These are phyloP conservation scores for Volucella inflata DNA, from an alignment of 2,888 invertebrate species.

Conservation along the genomic window DNA sequence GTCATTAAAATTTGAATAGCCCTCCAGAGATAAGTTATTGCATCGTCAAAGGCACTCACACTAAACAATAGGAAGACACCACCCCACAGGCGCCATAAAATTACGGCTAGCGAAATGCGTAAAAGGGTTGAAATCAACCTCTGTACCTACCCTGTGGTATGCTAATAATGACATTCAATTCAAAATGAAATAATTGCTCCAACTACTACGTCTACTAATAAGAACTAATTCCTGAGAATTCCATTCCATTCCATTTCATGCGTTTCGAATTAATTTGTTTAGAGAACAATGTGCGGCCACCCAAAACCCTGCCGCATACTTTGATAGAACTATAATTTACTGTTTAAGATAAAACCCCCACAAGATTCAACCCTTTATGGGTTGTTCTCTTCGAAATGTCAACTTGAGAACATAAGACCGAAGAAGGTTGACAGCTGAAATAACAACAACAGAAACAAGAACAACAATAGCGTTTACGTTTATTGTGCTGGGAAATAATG, in stretches of 20 bases:
- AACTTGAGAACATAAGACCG: slow-evolving; percentile 2
- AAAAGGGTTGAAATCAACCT: not conserved
- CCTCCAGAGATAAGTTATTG: slow-evolving; percentile 20
- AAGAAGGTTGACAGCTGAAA: slow-evolving; percentile 36
- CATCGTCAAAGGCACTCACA: slow-evolving; percentile 3
- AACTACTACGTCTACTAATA: slow-evolving; percentile 36
- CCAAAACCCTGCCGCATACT: not conserved
- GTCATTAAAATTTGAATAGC: slow-evolving; percentile 37
- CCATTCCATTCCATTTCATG: slow-evolving; percentile 26
- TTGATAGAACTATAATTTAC: slow-evolving; percentile 4
- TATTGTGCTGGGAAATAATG: slow-evolving; percentile 57
- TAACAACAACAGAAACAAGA: too few species aligned
- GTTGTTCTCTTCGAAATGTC: slow-evolving; percentile 1
- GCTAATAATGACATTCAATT: slow-evolving; percentile 51
- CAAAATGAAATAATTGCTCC: slow-evolving; percentile 54
- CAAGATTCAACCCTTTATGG: not conserved
- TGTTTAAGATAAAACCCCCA: not conserved
- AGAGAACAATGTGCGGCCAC: not conserved
- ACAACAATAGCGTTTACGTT: slow-evolving; percentile 63
- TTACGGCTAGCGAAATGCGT: slow-evolving; percentile 6
- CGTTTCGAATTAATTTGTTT: slow-evolving; percentile 48
- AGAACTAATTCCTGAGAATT: slow-evolving; percentile 36
- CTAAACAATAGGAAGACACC: not conserved
- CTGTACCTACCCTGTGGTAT: not conserved
- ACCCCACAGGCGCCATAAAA: slow-evolving; percentile 5